phyloP scores from a whole-genome alignment of 2,888 invertebrate species.

The Acronicta aceris region DNA sequence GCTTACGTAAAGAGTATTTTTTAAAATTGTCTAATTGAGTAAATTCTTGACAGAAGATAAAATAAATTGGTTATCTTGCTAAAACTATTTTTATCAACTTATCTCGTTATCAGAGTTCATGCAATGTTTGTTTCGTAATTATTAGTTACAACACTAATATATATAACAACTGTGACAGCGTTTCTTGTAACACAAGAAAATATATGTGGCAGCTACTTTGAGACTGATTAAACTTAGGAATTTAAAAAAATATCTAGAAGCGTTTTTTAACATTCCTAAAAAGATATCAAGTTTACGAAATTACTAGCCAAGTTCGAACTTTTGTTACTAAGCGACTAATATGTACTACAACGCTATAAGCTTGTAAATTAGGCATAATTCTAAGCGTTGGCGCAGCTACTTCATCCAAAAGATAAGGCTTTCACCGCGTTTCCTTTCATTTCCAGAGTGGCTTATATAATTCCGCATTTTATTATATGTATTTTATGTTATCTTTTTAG shows the following conservation, averaged over 20 bases:
- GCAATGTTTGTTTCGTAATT: background rate
- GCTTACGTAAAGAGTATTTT: background rate
- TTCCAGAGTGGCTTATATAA: constrained; percentile 10
- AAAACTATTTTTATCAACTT: background rate
- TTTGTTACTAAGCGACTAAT: too few relatives aligned
- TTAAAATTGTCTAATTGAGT: background rate
- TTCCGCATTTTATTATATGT: constrained; percentile 18
- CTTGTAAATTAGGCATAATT: too few relatives aligned
- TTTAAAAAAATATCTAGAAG: too few relatives aligned
- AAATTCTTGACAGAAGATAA: background rate
- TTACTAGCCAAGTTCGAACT: too few relatives aligned
- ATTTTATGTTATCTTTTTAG: constrained; percentile 49
- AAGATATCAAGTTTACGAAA: too few relatives aligned
- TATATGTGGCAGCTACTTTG: too few relatives aligned
- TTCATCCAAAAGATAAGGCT: background rate
- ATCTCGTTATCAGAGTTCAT: constrained; percentile 1
- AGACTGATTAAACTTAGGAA: too few relatives aligned
- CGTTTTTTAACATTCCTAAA: too few relatives aligned
- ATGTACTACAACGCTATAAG: too few relatives aligned
- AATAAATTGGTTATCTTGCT: background rate
- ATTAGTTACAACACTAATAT: background rate
- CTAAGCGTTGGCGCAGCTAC: background rate
- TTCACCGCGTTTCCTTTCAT: constrained; percentile 1
- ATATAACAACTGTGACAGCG: background rate
- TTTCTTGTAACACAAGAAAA: too few relatives aligned